These are phyloP conservation scores for Porites divaricata DNA, from an alignment of 92 coral and sea anemone genomes.

Conservation along the genomic window DNA sequence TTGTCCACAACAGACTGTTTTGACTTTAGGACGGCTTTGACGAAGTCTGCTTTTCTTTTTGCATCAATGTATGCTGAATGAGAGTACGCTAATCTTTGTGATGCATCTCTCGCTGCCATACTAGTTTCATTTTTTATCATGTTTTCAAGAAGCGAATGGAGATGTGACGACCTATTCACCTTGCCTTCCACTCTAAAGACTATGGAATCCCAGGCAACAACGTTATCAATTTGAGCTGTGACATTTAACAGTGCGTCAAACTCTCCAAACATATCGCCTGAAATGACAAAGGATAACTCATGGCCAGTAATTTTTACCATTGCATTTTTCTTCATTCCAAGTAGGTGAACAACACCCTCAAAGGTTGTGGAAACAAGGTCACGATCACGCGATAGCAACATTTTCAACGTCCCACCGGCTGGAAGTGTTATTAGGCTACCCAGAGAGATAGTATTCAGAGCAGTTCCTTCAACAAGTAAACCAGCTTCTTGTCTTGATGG, in stretches of 20 bases:
- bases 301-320: neutral
- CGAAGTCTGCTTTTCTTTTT: slow-evolving; percentile 18
- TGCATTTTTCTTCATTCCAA: neutral
- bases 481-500: neutral
- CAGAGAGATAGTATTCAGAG: neutral
- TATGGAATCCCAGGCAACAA: slow-evolving; percentile 43
- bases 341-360: slow-evolving; percentile 1
- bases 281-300: neutral
- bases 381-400: slow-evolving; percentile 2
- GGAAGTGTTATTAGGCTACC: slow-evolving; percentile 1
- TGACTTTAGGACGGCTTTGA: neutral
- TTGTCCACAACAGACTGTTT: slow-evolving; percentile 4
- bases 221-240: slow-evolving; percentile 14
- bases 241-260: slow-evolving; percentile 39
- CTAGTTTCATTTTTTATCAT: slow-evolving; percentile 35
- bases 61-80: slow-evolving; percentile 34
- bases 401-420: neutral
- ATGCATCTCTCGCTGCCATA: slow-evolving; percentile 23
- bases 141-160: slow-evolving; percentile 23
- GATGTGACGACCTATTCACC: slow-evolving; percentile 40
- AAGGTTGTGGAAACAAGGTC: neutral
- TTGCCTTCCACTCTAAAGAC: slow-evolving; percentile 27
- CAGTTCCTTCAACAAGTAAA: slow-evolving; percentile 26
- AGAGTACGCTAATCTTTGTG: slow-evolving; percentile 19
- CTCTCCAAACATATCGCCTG: slow-evolving; percentile 20